Conservation (phyloP, 2,888 invertebrate genomes). For the Heliconius cydno region DNA sequence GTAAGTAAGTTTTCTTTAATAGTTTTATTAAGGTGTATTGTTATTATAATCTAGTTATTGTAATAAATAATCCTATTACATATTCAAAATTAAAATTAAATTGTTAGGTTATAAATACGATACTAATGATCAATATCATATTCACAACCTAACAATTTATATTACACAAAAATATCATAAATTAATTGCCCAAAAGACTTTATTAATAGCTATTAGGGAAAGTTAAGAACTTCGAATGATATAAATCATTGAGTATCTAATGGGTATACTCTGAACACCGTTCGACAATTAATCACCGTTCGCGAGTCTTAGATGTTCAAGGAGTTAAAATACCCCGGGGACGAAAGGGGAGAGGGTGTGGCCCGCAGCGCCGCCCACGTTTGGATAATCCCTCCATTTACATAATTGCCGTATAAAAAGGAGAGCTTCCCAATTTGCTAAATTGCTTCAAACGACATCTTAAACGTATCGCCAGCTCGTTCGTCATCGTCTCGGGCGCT, state of each 20-base stretch:
- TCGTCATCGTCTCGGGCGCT: conserved; percentile 53
- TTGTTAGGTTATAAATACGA: background rate
- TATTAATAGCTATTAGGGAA: conserved; percentile 25
- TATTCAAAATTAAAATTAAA: background rate
- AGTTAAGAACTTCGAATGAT: conserved; percentile 63
- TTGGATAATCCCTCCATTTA: conserved; percentile 83
- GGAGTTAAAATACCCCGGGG: conserved; percentile 66
- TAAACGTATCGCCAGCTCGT: conserved; percentile 62
- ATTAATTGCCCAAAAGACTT: conserved; percentile 1
- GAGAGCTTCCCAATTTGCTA: conserved; percentile 82
- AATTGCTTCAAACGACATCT: conserved; percentile 80
- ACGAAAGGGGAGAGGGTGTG: conserved; percentile 75
- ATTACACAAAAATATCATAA: conserved; percentile 11
- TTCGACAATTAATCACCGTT: conserved; percentile 78
- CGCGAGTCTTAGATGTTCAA: conserved; percentile 73
- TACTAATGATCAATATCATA: too few relatives aligned
- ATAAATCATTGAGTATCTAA: conserved; percentile 73
- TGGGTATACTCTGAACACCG: conserved; percentile 61
- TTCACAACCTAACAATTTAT: too few relatives aligned
- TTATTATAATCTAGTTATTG: background rate
- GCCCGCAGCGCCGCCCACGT: conserved; percentile 76
- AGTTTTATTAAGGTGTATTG: too few relatives aligned
- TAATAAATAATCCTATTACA: background rate
- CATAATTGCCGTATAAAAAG: conserved; percentile 84
- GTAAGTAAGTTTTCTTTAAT: too few relatives aligned